A percentile compares a stretch with the other conserved stretches of the same genome.
These are phyloP conservation scores for Diuraphis noxia DNA, from an alignment of 1,140 invertebrate genomes.

Conservation along the genomic window DNA sequence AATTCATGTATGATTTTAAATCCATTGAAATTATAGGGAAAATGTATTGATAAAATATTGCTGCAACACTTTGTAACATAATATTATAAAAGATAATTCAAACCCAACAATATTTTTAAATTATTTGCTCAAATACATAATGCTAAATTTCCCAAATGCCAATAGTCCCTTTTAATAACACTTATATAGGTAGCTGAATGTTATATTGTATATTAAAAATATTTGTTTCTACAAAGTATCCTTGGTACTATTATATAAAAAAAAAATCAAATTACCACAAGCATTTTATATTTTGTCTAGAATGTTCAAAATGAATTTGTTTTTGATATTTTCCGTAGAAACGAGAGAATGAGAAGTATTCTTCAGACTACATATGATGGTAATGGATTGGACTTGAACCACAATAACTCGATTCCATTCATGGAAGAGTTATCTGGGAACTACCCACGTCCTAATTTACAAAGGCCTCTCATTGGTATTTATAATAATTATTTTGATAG, in stretches of 20 bases:
- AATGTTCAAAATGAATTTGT: constrained; percentile 4
- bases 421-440: background rate
- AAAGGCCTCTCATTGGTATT: background rate
- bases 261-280: background rate
- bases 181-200: background rate
- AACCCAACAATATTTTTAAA: background rate
- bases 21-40: background rate
- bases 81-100: background rate
- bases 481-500: background rate
- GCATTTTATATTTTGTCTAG: background rate
- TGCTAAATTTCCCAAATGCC: background rate
- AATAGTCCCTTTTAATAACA: background rate
- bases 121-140: background rate
- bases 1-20: too few relatives aligned
- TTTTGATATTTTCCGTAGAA: constrained; percentile 20
- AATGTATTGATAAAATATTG: background rate
- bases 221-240: background rate
- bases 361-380: background rate
- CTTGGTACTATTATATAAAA: too few relatives aligned
- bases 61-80: background rate
- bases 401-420: background rate
- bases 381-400: background rate
- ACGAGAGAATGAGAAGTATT: background rate
- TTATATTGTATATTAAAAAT: background rate
- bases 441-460: background rate